Evolutionary conservation across 2,113 vertebrate species (phyloP).

Genomic region (Salvelinus namaycush): DNA sequence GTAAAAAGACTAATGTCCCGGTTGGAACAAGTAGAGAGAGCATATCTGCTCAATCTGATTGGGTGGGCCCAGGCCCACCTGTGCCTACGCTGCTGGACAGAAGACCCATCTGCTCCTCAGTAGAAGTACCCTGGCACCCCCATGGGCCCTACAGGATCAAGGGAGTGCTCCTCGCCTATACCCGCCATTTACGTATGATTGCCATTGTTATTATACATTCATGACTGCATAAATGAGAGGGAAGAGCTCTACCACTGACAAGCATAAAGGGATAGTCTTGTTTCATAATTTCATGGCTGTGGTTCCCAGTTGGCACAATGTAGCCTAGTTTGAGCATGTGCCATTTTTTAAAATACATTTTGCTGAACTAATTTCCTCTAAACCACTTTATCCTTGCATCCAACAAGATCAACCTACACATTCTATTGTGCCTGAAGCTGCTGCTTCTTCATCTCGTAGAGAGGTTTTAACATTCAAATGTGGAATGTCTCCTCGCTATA

Average conservation of each 20-base stretch:
- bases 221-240: neutral
- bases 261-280: too few species aligned
- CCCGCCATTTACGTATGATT: neutral
- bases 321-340: neutral
- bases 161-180: conserved; percentile 22
- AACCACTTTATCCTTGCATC: neutral
- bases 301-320: neutral
- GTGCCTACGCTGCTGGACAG: conserved; percentile 34
- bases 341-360: too few species aligned
- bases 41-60: too few species aligned
- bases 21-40: too few species aligned
- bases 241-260: too few species aligned
- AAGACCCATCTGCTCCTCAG: conserved; percentile 73
- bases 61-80: too few species aligned
- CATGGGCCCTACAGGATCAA: conserved; percentile 20
- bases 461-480: conserved; percentile 54
- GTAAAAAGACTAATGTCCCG: too few species aligned
- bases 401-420: neutral
- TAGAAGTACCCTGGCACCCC: conserved; percentile 58
- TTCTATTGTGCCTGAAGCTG: conserved; percentile 15
- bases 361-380: too few species aligned
- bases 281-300: too few species aligned
- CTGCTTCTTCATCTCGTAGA: conserved; percentile 36
- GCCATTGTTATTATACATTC: neutral
- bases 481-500: conserved; percentile 62